These are phyloP conservation scores for Procambarus clarkii DNA, from an alignment of 1,140 invertebrate species.

Conservation along the genomic window DNA sequence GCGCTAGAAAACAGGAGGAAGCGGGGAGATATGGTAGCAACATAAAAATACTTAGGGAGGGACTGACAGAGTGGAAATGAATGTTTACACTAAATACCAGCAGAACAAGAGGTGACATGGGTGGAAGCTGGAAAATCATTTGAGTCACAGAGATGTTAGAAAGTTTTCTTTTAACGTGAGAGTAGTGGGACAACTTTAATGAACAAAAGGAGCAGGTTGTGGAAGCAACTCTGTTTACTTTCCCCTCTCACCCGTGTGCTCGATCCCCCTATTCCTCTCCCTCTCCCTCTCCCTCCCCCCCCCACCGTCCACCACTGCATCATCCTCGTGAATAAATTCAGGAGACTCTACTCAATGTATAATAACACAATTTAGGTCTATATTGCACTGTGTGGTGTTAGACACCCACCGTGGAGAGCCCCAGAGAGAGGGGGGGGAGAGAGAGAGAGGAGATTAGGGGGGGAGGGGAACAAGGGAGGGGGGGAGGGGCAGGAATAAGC, in stretches of 20 bases:
- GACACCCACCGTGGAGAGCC: neutral
- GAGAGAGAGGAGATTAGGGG: neutral
- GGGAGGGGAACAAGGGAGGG: neutral
- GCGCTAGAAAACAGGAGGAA: no score
- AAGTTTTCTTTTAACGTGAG: no score
- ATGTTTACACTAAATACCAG: no score
- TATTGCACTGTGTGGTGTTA: neutral
- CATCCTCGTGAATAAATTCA: neutral
- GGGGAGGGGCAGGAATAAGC: neutral
- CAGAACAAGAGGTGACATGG: no score
- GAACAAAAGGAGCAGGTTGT: no score
- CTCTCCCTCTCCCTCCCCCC: neutral
- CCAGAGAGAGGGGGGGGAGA: neutral
- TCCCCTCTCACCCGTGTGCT: neutral
- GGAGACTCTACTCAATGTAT: neutral
- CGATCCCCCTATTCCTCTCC: neutral
- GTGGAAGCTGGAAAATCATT: no score
- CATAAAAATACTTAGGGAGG: no score
- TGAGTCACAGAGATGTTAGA: no score
- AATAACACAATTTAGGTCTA: slow-evolving; percentile 5
- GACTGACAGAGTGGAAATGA: no score
- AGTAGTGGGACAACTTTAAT: no score
- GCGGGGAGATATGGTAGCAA: no score
- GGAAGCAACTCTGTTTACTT: neutral
- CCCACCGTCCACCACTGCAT: neutral